Conservation (phyloP, 2,888 invertebrate species). For the Athalia rosae region DNA sequence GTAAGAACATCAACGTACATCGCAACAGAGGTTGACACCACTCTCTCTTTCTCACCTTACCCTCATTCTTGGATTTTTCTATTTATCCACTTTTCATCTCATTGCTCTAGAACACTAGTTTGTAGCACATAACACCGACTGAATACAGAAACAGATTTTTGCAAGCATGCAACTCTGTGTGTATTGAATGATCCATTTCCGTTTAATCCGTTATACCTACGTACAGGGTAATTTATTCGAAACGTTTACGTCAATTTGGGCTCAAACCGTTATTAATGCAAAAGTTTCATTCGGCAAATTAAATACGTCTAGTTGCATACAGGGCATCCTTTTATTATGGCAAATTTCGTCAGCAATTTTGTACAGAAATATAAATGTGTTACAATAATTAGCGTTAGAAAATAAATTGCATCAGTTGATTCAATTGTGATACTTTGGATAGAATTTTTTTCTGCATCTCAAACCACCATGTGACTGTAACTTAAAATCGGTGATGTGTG, state of each 20-base stretch:
- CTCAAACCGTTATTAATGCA: background rate
- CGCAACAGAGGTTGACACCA: slow-evolving; percentile 71
- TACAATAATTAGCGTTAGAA: too few species aligned
- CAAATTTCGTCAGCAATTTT: background rate
- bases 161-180: slow-evolving; percentile 43
- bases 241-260: background rate
- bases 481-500: slow-evolving; percentile 40
- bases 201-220: slow-evolving; percentile 24
- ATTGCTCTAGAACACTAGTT: slow-evolving; percentile 43
- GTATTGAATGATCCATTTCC: slow-evolving; percentile 15
- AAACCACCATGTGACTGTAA: background rate
- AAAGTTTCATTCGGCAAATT: background rate
- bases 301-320: too few species aligned
- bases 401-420: too few species aligned
- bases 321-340: background rate
- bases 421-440: too few species aligned
- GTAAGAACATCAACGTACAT: slow-evolving; percentile 73
- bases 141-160: slow-evolving; percentile 32
- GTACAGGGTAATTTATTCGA: slow-evolving; percentile 1
- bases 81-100: slow-evolving; percentile 44
- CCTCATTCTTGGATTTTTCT: slow-evolving; percentile 49
- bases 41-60: slow-evolving; percentile 56
- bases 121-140: slow-evolving; percentile 44
- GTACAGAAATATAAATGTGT: background rate
- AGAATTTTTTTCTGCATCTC: background rate